A percentile compares a stretch with the other conserved stretches of the same genome.
Evolutionary conservation across 2,888 invertebrate species (phyloP).

Genomic region (Subacronicta megacephala): DNA sequence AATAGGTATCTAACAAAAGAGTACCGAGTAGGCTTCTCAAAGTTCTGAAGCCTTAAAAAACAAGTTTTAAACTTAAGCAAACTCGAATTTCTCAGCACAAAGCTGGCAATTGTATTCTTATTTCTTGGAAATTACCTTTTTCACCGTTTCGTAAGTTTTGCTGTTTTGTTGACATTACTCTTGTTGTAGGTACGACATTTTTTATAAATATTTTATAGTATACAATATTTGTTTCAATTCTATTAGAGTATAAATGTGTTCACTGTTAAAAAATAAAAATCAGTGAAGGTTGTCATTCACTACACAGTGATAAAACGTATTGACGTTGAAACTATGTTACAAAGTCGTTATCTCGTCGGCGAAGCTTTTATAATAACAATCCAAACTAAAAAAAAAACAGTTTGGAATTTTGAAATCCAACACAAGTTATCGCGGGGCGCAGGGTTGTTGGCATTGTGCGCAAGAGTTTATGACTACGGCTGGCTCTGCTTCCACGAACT

Average conservation of each 20-base stretch:
- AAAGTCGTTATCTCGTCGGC: conserved; percentile 60
- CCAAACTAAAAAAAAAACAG: conserved; percentile 54
- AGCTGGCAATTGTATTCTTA: conserved; percentile 58
- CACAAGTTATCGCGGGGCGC: conserved; percentile 59
- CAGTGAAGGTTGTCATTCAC: conserved; percentile 15
- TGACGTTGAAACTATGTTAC: conserved; percentile 41
- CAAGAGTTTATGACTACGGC: conserved; percentile 74
- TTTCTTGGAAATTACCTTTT: conserved; percentile 67
- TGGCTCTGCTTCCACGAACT: conserved; percentile 74
- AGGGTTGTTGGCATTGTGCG: conserved; percentile 72
- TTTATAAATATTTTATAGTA: too few species aligned
- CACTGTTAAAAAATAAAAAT: conserved; percentile 8
- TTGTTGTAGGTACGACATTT: background rate
- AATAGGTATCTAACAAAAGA: conserved; percentile 68
- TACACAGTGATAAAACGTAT: conserved; percentile 26
- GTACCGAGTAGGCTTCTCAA: conserved; percentile 72
- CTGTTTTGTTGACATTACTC: conserved; percentile 21
- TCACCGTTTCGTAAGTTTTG: conserved; percentile 56
- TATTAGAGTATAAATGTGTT: conserved; percentile 2
- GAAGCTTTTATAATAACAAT: conserved; percentile 58
- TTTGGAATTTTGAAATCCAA: conserved; percentile 67
- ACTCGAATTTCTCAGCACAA: conserved; percentile 72
- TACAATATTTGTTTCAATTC: background rate
- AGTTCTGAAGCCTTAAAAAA: conserved; percentile 80
- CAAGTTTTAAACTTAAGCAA: conserved; percentile 68